A percentile compares a stretch with the other conserved stretches of the same genome.
Conservation (phyloP, 2,113 vertebrate genomes). For the Delphinapterus leucas region DNA sequence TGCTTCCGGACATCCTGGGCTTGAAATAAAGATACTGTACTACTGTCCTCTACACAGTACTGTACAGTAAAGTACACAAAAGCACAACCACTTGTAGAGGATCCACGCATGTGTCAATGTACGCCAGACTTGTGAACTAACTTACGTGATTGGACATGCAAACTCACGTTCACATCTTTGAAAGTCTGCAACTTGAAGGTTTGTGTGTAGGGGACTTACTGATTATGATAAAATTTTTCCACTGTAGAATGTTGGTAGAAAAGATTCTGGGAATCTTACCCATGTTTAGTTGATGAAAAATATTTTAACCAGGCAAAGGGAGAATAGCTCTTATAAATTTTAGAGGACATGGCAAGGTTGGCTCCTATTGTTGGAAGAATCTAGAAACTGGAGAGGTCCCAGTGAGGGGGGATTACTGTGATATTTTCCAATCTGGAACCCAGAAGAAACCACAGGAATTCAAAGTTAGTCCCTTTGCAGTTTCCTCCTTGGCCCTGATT, state of each 20-base stretch:
- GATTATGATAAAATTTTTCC: neutral
- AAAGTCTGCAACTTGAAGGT: no score
- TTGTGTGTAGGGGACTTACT: no score
- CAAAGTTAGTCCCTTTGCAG: no score
- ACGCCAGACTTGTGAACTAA: no score
- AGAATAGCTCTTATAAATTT: neutral
- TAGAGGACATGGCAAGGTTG: neutral
- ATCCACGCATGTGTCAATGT: no score
- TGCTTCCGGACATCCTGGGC: no score
- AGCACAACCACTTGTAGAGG: no score
- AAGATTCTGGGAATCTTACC: neutral
- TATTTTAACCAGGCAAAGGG: neutral
- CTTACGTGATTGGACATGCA: no score
- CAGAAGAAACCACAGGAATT: neutral
- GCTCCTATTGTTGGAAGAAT: neutral
- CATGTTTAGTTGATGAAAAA: neutral
- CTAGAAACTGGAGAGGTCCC: neutral
- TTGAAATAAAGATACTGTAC: no score
- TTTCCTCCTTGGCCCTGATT: neutral
- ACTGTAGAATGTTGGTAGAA: neutral
- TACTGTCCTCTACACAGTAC: no score
- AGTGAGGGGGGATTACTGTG: accelerated
- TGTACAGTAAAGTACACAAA: no score
- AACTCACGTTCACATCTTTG: no score
- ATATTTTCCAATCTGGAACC: neutral